A percentile compares a stretch with the other conserved stretches of the same genome.
phyloP scores from a whole-genome alignment of 2,888 invertebrate species.

The Orthonychiurus folsomi region DNA sequence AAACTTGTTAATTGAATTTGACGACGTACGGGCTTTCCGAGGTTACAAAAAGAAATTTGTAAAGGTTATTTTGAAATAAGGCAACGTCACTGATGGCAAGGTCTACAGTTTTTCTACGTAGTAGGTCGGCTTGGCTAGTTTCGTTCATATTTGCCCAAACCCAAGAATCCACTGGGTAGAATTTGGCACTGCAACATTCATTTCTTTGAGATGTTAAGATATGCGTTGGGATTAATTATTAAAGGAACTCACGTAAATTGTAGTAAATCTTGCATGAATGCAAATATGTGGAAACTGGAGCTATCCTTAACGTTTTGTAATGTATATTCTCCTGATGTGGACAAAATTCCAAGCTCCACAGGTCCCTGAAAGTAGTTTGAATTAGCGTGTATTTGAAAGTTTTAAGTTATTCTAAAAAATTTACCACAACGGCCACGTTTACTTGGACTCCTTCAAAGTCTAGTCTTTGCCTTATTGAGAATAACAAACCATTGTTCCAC shows the following conservation, averaged over 20 bases:
- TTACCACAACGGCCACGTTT: neutral
- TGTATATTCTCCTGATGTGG: neutral
- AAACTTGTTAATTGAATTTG: no score
- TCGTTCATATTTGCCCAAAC: neutral
- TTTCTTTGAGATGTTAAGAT: neutral
- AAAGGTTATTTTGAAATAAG: neutral
- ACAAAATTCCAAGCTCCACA: neutral
- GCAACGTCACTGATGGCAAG: neutral
- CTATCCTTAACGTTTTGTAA: neutral
- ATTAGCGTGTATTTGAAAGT: neutral
- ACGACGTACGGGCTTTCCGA: no score
- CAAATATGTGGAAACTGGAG: neutral
- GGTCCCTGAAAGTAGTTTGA: neutral
- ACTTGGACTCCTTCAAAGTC: neutral
- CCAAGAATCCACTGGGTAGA: neutral
- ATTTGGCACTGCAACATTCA: neutral
- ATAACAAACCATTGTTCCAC: neutral
- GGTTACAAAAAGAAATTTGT: neutral
- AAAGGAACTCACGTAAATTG: neutral
- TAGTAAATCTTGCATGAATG: neutral
- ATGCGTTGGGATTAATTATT: no score
- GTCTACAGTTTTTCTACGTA: neutral
- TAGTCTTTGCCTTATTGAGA: neutral
- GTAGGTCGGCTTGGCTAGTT: neutral
- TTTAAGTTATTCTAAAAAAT: neutral